Conservation (phyloP, 2,888 invertebrate genomes). For the Phania funesta region DNA sequence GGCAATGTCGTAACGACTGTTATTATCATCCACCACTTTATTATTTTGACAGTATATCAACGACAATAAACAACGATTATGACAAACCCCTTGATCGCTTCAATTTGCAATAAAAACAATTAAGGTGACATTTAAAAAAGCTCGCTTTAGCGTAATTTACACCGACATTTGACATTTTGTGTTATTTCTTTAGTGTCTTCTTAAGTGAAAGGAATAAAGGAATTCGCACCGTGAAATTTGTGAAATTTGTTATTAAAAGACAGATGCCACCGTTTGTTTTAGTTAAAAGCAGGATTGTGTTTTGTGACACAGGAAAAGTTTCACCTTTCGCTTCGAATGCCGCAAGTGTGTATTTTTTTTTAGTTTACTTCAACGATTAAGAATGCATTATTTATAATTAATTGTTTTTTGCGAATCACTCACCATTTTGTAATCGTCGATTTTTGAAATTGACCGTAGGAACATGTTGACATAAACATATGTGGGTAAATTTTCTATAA, state of each 20-base stretch:
- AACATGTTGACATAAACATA: conserved; percentile 96
- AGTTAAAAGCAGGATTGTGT: conserved; percentile 5
- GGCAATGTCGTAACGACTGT: not conserved
- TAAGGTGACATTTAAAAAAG: conserved; percentile 7
- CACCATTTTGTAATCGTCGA: conserved; percentile 99
- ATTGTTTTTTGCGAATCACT: conserved; percentile 80
- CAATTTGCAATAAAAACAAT: conserved; percentile 32
- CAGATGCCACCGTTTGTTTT: not conserved
- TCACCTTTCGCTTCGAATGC: not conserved
- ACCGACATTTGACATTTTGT: conserved; percentile 22
- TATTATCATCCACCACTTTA: not conserved
- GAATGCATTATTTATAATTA: not conserved
- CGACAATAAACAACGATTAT: not conserved
- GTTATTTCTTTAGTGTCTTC: not conserved
- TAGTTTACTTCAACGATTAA: not conserved
- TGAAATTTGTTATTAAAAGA: conserved; percentile 17
- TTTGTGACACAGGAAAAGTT: not conserved
- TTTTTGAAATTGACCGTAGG: conserved; percentile 98
- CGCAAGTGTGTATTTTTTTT: not conserved
- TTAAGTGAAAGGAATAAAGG: not conserved
- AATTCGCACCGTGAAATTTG: conserved; percentile 4
- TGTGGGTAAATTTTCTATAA: conserved; percentile 90
- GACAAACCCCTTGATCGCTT: not conserved
- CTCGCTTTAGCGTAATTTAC: conserved; percentile 49
- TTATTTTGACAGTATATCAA: not conserved